Percentiles rank a stretch among this genome's conserved stretches.
These are phyloP conservation scores for Cygnus atratus DNA, from an alignment of 2,113 vertebrate species.

Conservation along the genomic window DNA sequence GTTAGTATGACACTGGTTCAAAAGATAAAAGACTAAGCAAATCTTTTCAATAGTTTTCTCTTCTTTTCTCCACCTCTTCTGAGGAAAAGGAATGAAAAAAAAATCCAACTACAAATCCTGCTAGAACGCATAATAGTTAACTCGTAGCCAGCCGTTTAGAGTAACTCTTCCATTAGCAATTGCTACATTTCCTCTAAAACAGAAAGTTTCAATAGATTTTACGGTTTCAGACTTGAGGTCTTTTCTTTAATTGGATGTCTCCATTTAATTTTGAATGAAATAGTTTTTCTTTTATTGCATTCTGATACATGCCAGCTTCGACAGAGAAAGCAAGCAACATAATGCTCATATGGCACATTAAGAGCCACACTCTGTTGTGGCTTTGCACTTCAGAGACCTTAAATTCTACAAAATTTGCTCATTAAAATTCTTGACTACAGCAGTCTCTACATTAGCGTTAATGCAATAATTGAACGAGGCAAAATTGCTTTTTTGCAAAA, in stretches of 20 bases:
- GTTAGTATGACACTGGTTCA: conserved; percentile 52
- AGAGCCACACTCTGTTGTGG: conserved; percentile 30
- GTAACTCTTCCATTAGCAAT: conserved; percentile 42
- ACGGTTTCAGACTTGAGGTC: neutral
- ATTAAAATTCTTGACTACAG: conserved; percentile 44
- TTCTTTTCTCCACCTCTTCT: conserved; percentile 44
- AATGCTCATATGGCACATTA: conserved; percentile 36
- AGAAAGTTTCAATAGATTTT: conserved; percentile 54
- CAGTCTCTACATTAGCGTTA: conserved; percentile 1
- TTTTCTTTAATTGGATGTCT: conserved; percentile 47
- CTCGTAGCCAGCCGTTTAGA: conserved; percentile 7
- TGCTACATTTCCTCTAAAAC: conserved; percentile 55
- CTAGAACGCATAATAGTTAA: conserved; percentile 47
- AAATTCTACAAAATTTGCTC: conserved; percentile 53
- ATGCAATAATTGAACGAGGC: conserved; percentile 25
- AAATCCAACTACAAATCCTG: conserved; percentile 6
- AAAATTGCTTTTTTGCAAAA: conserved; percentile 38
- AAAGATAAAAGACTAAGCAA: conserved; percentile 52
- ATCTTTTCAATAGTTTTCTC: conserved; percentile 40
- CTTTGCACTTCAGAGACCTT: conserved; percentile 46
- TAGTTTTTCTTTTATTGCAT: conserved; percentile 56
- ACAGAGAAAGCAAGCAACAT: conserved; percentile 40
- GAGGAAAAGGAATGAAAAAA: neutral
- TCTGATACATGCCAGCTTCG: conserved; percentile 48
- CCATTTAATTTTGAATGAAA: conserved; percentile 59